A percentile compares a stretch with the other conserved stretches of the same genome.
These are phyloP conservation scores for Tetragonula clypearis DNA, from an alignment of 1,140 invertebrate genomes.

Conservation along the genomic window DNA sequence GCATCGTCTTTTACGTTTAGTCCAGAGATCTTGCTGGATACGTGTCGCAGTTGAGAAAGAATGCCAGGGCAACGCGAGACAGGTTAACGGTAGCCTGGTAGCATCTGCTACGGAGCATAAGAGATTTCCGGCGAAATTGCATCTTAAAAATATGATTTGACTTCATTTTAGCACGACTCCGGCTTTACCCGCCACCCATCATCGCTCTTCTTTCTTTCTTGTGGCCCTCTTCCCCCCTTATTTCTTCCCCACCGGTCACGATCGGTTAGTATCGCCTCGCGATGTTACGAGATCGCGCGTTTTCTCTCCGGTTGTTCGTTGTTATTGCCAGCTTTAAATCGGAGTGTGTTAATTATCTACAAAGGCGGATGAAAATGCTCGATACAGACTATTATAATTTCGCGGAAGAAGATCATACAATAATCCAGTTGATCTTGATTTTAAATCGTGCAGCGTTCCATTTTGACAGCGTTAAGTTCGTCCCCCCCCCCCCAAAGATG, in stretches of 20 bases:
- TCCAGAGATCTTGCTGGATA: constrained; percentile 51
- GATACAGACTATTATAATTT: too few species aligned
- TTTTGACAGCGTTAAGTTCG: too few species aligned
- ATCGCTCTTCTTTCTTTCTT: neutral
- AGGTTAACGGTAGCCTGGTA: constrained; percentile 59
- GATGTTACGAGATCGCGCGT: too few species aligned
- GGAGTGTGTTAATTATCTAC: too few species aligned
- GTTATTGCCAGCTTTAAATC: too few species aligned
- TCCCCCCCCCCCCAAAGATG: too few species aligned
- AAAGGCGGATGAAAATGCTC: too few species aligned
- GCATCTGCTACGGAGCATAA: constrained; percentile 70
- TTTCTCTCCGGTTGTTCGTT: neutral
- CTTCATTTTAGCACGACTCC: constrained; percentile 66
- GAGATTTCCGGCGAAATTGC: constrained; percentile 78
- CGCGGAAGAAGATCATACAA: too few species aligned
- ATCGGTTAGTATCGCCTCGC: neutral
- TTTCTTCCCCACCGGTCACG: neutral
- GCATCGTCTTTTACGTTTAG: constrained; percentile 44
- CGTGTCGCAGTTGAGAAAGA: constrained; percentile 49
- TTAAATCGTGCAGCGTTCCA: too few species aligned
- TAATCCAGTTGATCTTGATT: too few species aligned
- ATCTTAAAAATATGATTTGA: constrained; percentile 79
- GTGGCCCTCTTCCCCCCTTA: neutral
- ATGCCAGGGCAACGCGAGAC: constrained; percentile 28
- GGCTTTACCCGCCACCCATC: neutral